Evolutionary conservation across 64 coral and sea anemone species (phyloP), one percentile per base, ranked within the genome.

Genomic region (Montipora sp.): DNA sequence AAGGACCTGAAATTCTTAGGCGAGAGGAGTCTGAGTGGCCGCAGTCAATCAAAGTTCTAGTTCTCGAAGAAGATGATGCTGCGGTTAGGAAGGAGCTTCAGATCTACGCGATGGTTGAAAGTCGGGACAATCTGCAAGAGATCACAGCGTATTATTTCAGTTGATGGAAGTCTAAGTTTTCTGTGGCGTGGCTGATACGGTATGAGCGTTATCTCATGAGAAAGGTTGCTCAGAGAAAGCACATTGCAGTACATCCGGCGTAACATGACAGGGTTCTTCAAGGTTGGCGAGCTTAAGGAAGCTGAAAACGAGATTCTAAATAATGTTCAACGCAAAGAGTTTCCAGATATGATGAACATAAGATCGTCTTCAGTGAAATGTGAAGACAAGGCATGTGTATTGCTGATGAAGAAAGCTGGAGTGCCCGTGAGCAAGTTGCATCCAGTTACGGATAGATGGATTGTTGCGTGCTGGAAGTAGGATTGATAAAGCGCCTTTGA

Each of bases 61-160:
- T 13, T 59, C 8, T 93, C 4, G 55, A 71, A 7, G 85, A 93
- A 61, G 92, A 80, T 44, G 90, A 91, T 63, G 67, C 49, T 63
- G 90, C 83, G 76, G 78, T 91, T 51, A 83, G 90, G 7, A 83
- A 53, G 78, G n/a, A 80, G 55, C 48, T 19, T 36, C 78, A 50
- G 7, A 59, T 51, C 13, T 21, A 59, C 53, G 16, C 16, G n/a
- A 46, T 14, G 46, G 10, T 7, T 14, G 46, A 7, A 45, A 24
- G 55, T 80, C 48, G 21, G 14, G 14, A 50, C 53, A 48, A 23
- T 21, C 8, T 80, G 46, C 15, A 49, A n/a, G 27, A 61, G 60
- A 19, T 66, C 13, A 83, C 27, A 3, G 5, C 23, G 80, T 63
- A 43, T 22, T 23, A 60, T 59, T 60, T 22, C 8, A 10, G 24